Percentiles rank a stretch among this genome's conserved stretches.
Conservation (phyloP, 2,888 invertebrate species). For the Orthosia incerta region DNA sequence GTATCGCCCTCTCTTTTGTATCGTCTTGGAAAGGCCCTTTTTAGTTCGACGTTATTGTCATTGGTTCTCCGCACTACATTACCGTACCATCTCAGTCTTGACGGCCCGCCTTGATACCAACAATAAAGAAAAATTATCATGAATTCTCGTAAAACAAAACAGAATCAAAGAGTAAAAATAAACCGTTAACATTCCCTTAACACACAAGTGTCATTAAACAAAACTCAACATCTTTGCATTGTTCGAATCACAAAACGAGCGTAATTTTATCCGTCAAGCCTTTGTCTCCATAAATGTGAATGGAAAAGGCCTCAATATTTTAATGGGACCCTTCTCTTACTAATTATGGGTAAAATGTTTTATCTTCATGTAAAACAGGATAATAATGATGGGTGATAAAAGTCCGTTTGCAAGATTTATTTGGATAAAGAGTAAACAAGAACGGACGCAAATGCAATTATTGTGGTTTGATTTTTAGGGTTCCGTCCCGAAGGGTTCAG, state of each 20-base stretch:
- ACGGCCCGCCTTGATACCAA: too few species aligned
- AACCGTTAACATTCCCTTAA: conserved; percentile 5
- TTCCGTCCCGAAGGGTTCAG: too few species aligned
- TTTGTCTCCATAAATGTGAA: conserved; percentile 55
- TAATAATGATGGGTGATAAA: conserved; percentile 15
- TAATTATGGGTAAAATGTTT: conserved; percentile 51
- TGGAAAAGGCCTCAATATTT: conserved; percentile 38
- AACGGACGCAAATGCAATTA: too few species aligned
- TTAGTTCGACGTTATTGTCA: too few species aligned
- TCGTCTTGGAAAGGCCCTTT: too few species aligned
- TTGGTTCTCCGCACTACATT: too few species aligned
- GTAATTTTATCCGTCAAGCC: conserved; percentile 54
- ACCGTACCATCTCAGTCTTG: too few species aligned
- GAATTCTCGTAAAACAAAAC: background rate
- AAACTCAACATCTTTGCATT: conserved; percentile 36
- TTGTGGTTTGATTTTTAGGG: too few species aligned
- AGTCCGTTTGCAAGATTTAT: conserved; percentile 18
- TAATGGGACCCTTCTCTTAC: conserved; percentile 33
- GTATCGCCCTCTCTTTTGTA: too few species aligned
- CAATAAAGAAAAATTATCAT: background rate
- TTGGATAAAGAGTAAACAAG: too few species aligned
- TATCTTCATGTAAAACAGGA: conserved; percentile 37
- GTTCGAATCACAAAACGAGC: conserved; percentile 60
- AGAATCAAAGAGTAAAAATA: conserved; percentile 5
- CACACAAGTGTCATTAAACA: conserved; percentile 43